These are phyloP conservation scores for Tanytarsus gracilentus DNA, from an alignment of 2,888 invertebrate species.

Conservation along the genomic window DNA sequence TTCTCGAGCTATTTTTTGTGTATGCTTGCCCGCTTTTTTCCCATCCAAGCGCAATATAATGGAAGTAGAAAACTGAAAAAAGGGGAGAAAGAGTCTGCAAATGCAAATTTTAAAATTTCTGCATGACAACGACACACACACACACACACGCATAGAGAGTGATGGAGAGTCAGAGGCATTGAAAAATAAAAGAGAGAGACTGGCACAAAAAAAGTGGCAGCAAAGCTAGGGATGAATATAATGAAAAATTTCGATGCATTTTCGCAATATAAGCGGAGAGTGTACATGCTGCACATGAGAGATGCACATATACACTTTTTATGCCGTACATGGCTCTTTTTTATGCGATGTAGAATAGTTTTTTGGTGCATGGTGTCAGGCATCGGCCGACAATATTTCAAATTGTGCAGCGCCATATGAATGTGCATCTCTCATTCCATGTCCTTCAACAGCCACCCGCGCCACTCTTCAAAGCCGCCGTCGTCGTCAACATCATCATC, in stretches of 20 bases:
- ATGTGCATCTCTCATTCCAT: too few species aligned
- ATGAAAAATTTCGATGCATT: constrained; percentile 10
- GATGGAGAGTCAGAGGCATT: not conserved
- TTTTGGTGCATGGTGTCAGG: constrained; percentile 28
- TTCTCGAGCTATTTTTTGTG: not conserved
- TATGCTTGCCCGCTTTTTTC: too few species aligned
- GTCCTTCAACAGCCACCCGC: too few species aligned
- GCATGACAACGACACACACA: constrained; percentile 8
- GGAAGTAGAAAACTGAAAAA: not conserved
- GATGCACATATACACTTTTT: not conserved
- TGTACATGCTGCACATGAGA: not conserved
- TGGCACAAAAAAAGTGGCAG: not conserved
- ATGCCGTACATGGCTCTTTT: not conserved
- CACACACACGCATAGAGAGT: not conserved
- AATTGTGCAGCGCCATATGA: too few species aligned
- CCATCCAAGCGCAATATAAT: constrained; percentile 3
- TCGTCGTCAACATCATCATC: too few species aligned
- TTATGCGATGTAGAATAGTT: constrained; percentile 14
- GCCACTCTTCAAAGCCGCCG: too few species aligned
- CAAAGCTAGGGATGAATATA: not conserved
- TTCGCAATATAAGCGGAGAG: not conserved
- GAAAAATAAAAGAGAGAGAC: not conserved
- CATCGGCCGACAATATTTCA: constrained; percentile 8
- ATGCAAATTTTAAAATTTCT: constrained; percentile 3
- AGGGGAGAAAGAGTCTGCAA: not conserved